Percentiles rank a stretch among this genome's conserved stretches.
These are phyloP conservation scores for Parnassius orleans DNA, from an alignment of 2,888 invertebrate species.

Conservation along the genomic window DNA sequence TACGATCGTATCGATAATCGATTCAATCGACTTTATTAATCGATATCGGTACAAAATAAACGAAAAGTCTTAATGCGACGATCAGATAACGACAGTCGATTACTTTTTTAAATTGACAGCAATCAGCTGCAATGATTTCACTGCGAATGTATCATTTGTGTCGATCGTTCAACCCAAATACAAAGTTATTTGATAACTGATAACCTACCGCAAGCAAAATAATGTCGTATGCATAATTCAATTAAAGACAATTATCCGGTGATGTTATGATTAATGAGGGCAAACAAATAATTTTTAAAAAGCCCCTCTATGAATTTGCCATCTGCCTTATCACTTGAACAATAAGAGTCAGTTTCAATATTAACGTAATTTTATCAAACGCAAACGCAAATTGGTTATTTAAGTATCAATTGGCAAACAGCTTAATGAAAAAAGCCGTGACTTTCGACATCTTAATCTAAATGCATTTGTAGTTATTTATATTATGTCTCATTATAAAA, in stretches of 20 bases:
- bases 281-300: constrained; percentile 24
- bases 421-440: constrained; percentile 29
- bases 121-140: constrained; percentile 33
- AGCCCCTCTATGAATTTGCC: background rate
- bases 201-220: constrained; percentile 36
- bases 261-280: constrained; percentile 34
- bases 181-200: constrained; percentile 35
- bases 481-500: constrained; percentile 1
- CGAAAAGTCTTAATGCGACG: constrained; percentile 16
- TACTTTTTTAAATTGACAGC: constrained; percentile 29
- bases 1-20: constrained; percentile 17
- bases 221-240: constrained; percentile 32
- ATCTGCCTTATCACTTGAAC: constrained; percentile 1
- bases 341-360: constrained; percentile 13
- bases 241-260: constrained; percentile 35
- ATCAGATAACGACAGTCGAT: constrained; percentile 21
- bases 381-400: constrained; percentile 16
- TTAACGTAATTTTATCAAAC: background rate
- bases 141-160: constrained; percentile 29
- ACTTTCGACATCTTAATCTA: constrained; percentile 32
- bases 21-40: constrained; percentile 23
- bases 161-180: constrained; percentile 45
- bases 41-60: constrained; percentile 17
- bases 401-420: constrained; percentile 19
- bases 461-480: constrained; percentile 29